phyloP scores from a whole-genome alignment of 2,113 vertebrate genomes.

The Rhodinocichla rosea region DNA sequence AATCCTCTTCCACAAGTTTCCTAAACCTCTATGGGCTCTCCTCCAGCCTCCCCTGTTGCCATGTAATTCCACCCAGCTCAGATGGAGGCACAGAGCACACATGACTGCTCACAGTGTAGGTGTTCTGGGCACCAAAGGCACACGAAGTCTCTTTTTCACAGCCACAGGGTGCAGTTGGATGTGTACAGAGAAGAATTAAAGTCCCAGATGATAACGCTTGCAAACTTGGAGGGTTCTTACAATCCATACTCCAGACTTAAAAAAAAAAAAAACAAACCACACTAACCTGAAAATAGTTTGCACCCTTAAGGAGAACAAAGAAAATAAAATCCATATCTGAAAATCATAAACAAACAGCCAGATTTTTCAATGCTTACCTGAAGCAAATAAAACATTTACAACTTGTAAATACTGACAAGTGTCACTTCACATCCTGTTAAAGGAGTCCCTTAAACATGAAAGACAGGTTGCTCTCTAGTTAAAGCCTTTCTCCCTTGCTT shows the following conservation, averaged over 20 bases:
- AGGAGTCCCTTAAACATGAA: constrained; percentile 16
- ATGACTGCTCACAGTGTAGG: not conserved
- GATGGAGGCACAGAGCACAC: not conserved
- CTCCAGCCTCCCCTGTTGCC: not conserved
- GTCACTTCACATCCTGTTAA: constrained; percentile 3
- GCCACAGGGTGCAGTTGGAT: rapidly evolving
- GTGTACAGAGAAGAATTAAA: not conserved
- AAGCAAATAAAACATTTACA: not conserved
- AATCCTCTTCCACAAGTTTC: not conserved
- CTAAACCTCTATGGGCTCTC: not conserved
- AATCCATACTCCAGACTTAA: not conserved
- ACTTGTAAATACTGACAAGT: constrained; percentile 20
- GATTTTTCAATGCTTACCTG: not conserved
- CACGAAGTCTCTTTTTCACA: not conserved
- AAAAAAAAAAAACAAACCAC: not conserved
- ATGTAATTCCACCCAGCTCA: not conserved
- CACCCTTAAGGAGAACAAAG: not conserved
- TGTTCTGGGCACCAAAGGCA: not conserved
- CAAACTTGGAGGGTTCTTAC: not conserved
- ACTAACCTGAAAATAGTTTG: not conserved
- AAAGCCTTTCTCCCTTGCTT: not conserved
- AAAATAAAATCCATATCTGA: not conserved
- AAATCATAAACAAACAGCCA: not conserved
- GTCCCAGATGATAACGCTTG: not conserved
- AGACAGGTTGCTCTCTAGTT: not conserved